phyloP scores from a whole-genome alignment of 2,113 vertebrate genomes.

The Peucedramus taeniatus region DNA sequence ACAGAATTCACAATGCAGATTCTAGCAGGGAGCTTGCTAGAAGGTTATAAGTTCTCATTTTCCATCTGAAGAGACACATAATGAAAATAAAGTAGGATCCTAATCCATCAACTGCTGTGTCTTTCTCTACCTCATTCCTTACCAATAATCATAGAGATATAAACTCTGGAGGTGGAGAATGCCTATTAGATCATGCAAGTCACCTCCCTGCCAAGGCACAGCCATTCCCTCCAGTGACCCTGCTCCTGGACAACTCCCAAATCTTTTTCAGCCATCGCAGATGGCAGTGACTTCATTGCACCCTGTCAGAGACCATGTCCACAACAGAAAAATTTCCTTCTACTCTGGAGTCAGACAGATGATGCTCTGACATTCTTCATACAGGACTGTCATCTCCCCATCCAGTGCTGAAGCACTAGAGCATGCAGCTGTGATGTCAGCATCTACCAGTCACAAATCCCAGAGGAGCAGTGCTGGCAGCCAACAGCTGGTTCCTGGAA shows the following conservation, averaged over 20 bases:
- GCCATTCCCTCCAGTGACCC: background rate
- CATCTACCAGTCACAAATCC: background rate
- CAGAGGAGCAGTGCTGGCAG: background rate
- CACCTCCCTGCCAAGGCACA: background rate
- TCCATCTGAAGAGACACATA: background rate
- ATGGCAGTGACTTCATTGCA: background rate
- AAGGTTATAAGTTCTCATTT: background rate
- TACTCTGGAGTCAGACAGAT: background rate
- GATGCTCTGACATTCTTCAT: background rate
- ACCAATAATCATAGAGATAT: background rate
- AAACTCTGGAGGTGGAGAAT: background rate
- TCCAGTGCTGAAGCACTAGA: background rate
- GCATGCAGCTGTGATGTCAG: fast-evolving
- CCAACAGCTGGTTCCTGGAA: background rate
- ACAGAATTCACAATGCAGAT: background rate
- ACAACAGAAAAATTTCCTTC: background rate
- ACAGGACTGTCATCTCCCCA: background rate
- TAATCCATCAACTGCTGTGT: background rate
- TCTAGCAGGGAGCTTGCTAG: background rate
- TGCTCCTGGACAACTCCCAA: background rate
- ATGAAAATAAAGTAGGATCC: slow-evolving; percentile 1
- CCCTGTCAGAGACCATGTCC: background rate
- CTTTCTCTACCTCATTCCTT: background rate
- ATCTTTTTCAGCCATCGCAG: background rate
- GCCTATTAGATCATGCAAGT: background rate